Conservation (phyloP, 2,888 invertebrate species). For the Monopis laevigella region DNA sequence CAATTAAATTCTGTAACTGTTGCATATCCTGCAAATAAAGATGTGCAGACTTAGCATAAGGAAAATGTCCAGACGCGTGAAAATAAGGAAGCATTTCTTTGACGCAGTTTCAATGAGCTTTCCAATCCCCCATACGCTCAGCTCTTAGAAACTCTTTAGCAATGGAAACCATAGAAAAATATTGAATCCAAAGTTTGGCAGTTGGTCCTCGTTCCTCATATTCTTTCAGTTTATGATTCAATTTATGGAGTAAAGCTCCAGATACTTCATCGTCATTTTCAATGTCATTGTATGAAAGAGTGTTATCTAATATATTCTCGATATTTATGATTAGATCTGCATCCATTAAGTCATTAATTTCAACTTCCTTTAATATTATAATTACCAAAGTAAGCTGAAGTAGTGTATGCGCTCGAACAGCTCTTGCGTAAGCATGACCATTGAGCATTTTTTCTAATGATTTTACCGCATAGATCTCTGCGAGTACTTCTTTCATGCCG, state of each 20-base stretch:
- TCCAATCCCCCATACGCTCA: slow-evolving; percentile 36
- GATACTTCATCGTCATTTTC: slow-evolving; percentile 26
- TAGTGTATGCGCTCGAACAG: slow-evolving; percentile 21
- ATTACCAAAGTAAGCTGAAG: slow-evolving; percentile 29
- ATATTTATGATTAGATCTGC: slow-evolving; percentile 23
- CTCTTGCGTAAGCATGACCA: slow-evolving; percentile 19
- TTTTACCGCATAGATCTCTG: slow-evolving; percentile 24
- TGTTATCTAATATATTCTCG: slow-evolving; percentile 23
- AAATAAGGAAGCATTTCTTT: slow-evolving; percentile 35
- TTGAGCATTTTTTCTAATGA: slow-evolving; percentile 19
- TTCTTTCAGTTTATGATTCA: slow-evolving; percentile 25
- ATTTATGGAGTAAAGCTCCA: slow-evolving; percentile 25
- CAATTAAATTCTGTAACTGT: slow-evolving; percentile 24
- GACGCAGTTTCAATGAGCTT: slow-evolving; percentile 30
- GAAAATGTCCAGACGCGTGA: slow-evolving; percentile 22
- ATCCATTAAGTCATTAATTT: slow-evolving; percentile 24
- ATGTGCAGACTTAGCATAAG: slow-evolving; percentile 24
- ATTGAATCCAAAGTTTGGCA: slow-evolving; percentile 30
- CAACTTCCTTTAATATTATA: slow-evolving; percentile 25
- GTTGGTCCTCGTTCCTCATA: slow-evolving; percentile 29
- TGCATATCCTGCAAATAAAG: slow-evolving; percentile 28
- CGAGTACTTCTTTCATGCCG: slow-evolving; percentile 29
- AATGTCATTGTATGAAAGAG: slow-evolving; percentile 28
- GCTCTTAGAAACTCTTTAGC: slow-evolving; percentile 34
- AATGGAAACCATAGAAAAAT: slow-evolving; percentile 32